Evolutionary conservation across 2,888 invertebrate genomes (phyloP).

Genomic region (Morpho achilles): DNA sequence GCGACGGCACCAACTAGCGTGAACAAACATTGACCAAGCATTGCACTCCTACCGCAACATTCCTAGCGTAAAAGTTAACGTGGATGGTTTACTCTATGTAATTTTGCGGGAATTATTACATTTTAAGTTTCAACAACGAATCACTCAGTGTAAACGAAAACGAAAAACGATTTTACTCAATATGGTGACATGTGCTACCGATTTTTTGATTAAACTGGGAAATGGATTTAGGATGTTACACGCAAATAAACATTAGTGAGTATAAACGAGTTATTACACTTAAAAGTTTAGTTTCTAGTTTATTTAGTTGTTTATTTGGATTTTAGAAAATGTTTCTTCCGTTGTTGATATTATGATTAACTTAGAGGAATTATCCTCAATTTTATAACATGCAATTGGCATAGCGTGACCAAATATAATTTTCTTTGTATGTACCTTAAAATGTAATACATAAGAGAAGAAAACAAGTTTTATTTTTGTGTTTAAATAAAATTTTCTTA

Average conservation of each 20-base stretch:
- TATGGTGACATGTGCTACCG: conserved; percentile 49
- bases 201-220: conserved; percentile 45
- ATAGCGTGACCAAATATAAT: too few species aligned
- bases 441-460: too few species aligned
- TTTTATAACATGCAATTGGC: too few species aligned
- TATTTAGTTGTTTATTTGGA: neutral
- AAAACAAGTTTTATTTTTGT: too few species aligned
- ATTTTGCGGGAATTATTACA: conserved; percentile 68
- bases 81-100: conserved; percentile 77
- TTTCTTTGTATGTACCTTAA: too few species aligned
- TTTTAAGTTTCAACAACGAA: conserved; percentile 50
- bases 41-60: conserved; percentile 73
- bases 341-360: too few species aligned
- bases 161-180: conserved; percentile 52
- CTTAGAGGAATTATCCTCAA: too few species aligned
- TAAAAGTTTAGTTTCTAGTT: too few species aligned
- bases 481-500: conserved; percentile 1
- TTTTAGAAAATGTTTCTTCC: neutral
- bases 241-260: conserved; percentile 59
- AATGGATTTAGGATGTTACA: conserved; percentile 48
- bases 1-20: conserved; percentile 54
- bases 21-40: conserved; percentile 70
- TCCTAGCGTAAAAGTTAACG: conserved; percentile 78
- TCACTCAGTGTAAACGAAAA: conserved; percentile 58
- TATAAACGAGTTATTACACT: conserved; percentile 27